Evolutionary conservation across 2,888 invertebrate genomes (phyloP).

Genomic region (Linnaemya tessellans): DNA sequence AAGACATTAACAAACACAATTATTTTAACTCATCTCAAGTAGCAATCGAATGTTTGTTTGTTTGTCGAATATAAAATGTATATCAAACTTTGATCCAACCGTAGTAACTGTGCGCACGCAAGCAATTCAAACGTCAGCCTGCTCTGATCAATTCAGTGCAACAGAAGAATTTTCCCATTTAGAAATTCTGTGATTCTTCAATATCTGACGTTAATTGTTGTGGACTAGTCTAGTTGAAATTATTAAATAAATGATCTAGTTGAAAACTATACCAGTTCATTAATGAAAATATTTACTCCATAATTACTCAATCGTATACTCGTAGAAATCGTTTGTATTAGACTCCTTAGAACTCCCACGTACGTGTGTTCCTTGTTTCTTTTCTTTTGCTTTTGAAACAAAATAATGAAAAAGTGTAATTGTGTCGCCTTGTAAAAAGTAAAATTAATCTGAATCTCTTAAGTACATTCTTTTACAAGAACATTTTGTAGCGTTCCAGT

Average conservation of each 20-base stretch:
- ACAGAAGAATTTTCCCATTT: neutral
- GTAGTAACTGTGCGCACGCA: slow-evolving; percentile 41
- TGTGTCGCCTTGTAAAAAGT: neutral
- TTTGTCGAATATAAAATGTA: neutral
- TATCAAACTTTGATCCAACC: neutral
- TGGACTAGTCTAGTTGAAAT: slow-evolving; percentile 36
- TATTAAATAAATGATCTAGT: slow-evolving; percentile 13
- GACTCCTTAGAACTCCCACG: slow-evolving; percentile 13
- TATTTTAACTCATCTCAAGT: slow-evolving; percentile 40
- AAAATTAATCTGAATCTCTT: neutral
- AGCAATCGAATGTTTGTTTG: slow-evolving; percentile 29
- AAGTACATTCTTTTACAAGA: neutral
- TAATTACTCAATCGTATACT: slow-evolving; percentile 1
- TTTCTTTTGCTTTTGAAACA: neutral
- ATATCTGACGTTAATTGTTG: slow-evolving; percentile 48
- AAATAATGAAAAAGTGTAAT: neutral
- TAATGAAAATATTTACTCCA: slow-evolving; percentile 13
- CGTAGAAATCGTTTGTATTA: slow-evolving; percentile 14
- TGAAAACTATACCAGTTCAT: neutral
- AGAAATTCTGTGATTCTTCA: neutral
- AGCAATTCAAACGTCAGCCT: slow-evolving; percentile 36
- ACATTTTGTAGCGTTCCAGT: neutral
- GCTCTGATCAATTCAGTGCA: neutral
- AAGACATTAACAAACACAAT: neutral
- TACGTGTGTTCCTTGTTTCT: neutral